These are phyloP conservation scores for Zootoca vivipara DNA, from an alignment of 2,113 vertebrate genomes.

Conservation along the genomic window DNA sequence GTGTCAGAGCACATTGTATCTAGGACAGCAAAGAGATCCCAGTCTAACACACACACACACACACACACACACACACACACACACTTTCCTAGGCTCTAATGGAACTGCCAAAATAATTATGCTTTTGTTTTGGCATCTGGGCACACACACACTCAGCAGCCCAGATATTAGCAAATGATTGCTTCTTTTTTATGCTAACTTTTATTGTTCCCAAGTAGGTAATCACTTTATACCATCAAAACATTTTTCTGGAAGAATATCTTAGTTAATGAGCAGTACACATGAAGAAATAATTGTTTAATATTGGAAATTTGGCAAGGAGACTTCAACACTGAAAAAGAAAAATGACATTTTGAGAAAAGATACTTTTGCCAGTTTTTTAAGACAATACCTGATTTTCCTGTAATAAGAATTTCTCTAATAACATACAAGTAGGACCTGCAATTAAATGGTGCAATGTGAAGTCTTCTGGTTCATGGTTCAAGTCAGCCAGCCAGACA, in stretches of 20 bases:
- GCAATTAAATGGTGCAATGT: too few relatives aligned
- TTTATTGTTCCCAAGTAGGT: too few relatives aligned
- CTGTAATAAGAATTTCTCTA: background rate
- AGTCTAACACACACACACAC: too few relatives aligned
- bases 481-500: too few relatives aligned
- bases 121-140: background rate
- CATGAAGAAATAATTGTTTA: background rate
- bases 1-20: too few relatives aligned
- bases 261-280: background rate
- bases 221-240: background rate
- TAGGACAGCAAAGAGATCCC: too few relatives aligned
- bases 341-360: background rate
- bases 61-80: background rate
- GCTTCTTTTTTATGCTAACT: too few relatives aligned
- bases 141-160: background rate
- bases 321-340: background rate
- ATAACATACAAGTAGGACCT: background rate
- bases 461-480: too few relatives aligned
- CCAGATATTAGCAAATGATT: background rate
- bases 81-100: background rate
- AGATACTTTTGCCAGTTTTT: background rate
- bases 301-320: background rate
- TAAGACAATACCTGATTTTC: background rate
- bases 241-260: background rate
- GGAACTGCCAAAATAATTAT: background rate